These are phyloP conservation scores for Callinectes sapidus DNA, from an alignment of 2,888 invertebrate species.

Conservation along the genomic window DNA sequence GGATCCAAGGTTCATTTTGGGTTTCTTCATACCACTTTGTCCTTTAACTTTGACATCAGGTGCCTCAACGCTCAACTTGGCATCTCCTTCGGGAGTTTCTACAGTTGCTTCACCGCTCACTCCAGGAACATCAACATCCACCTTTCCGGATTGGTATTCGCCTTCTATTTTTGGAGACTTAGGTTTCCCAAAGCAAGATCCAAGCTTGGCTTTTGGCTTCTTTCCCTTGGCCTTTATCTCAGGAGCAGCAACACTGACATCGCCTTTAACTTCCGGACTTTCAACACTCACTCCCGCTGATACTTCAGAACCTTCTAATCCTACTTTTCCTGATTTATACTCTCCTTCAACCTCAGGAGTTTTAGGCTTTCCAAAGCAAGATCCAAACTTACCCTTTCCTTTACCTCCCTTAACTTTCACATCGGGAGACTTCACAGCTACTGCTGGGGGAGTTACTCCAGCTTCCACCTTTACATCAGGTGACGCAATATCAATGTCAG, in stretches of 20 bases:
- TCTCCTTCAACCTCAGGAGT: conserved; percentile 43
- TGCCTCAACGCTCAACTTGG: background rate
- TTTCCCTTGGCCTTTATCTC: conserved; percentile 49
- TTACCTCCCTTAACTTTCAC: conserved; percentile 54
- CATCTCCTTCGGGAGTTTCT: conserved; percentile 35
- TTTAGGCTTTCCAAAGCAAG: conserved; percentile 60
- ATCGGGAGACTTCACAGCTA: conserved; percentile 9
- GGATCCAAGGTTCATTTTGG: conserved; percentile 45
- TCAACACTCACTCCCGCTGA: background rate
- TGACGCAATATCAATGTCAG: conserved; percentile 44
- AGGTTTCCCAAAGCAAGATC: conserved; percentile 59
- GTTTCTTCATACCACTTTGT: conserved; percentile 37
- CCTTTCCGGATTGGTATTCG: conserved; percentile 43
- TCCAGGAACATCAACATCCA: conserved; percentile 47
- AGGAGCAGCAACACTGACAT: conserved; percentile 20
- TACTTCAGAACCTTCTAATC: conserved; percentile 31
- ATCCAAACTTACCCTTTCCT: conserved; percentile 53
- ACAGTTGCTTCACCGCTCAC: conserved; percentile 39
- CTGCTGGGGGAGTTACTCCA: background rate
- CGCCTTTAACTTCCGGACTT: conserved; percentile 34
- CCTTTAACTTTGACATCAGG: conserved; percentile 52
- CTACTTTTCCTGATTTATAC: conserved; percentile 39
- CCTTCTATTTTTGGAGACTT: conserved; percentile 44
- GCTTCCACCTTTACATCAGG: conserved; percentile 49
- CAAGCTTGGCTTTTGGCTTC: conserved; percentile 59